Base-by-base conservation (phyloP, 2,113 vertebrate species). In the Pardalotus punctatus region DNA sequence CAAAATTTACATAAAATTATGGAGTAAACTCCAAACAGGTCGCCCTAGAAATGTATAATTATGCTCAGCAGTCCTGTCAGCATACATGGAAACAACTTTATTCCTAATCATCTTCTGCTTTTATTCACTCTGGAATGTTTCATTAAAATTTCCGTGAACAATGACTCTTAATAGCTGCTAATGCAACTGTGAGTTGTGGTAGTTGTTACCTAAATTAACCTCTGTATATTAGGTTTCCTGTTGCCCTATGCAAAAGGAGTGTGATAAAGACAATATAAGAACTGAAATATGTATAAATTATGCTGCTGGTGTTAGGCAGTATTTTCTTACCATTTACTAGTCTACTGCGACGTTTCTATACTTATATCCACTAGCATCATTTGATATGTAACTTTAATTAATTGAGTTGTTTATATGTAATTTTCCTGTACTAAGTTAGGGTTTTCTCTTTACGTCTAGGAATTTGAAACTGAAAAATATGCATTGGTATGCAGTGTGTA, bases 161-260 rank as follows among this genome's bases (percentile, higher is more conserved):
- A 98, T 98, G 97, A 98, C 89, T 91, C 88, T 98, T 98, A 98
- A 98, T 98, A 98, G 94, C 96, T 97, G 96, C 94, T 98, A 98
- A 98, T 97, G 96, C 82, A 97, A 98, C 98, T 97, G 96, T 97
- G 97, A 98, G 97, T 98, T 98, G 93, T 97, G 93, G 94, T 98
- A 98, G 97, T 98, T 98, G 97, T 98, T 97, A 97, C 96, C 95
- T 98, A 98, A 98, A 98, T 97, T 98, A 98, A 98, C 98, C 97
- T 98, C 95, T 93, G 88, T 97, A 95, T 97, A 97, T 98, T 97
- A 95, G 79, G 43, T 96, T 98, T 83, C 76, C 94, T 95, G 65
- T 93, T 97, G 87, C 69, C 84, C 86, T 95, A 60, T 96, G 93
- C 67, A 93, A 96, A 96, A 97, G 13, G 47, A 96, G 60, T 93